phyloP scores from a whole-genome alignment of 2,888 invertebrate genomes.

The Mimumesa dahlbomi region DNA sequence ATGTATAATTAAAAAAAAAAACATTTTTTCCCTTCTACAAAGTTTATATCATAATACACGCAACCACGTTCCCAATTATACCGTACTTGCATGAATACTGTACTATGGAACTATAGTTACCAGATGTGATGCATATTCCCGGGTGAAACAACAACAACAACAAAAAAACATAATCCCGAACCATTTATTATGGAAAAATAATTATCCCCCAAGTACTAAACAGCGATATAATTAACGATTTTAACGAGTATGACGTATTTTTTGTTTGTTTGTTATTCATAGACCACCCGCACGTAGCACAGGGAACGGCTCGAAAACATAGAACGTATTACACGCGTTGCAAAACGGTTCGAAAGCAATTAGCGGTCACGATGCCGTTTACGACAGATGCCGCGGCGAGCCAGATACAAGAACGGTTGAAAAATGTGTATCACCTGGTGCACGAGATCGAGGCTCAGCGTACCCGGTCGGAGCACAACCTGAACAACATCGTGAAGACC shows the following conservation, averaged over 20 bases:
- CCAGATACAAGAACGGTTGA: constrained; percentile 90
- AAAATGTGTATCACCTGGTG: constrained; percentile 88
- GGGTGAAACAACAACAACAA: too few species aligned
- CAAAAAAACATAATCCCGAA: too few species aligned
- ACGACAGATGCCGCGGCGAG: constrained; percentile 89
- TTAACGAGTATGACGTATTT: neutral
- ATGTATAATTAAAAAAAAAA: too few species aligned
- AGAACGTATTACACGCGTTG: neutral
- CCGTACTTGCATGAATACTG: too few species aligned
- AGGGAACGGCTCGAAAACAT: neutral
- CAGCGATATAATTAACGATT: neutral
- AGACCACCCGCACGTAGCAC: too few species aligned
- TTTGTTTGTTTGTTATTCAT: too few species aligned
- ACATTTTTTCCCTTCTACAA: too few species aligned
- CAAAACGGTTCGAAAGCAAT: neutral
- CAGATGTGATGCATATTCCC: too few species aligned
- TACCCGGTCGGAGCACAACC: constrained; percentile 89
- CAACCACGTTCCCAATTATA: too few species aligned
- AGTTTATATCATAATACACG: too few species aligned
- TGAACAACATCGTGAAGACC: constrained; percentile 89
- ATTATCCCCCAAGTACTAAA: neutral
- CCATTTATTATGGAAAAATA: too few species aligned
- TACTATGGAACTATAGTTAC: too few species aligned
- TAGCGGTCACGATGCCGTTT: constrained; percentile 84
- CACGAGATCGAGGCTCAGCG: constrained; percentile 92